phyloP scores from a whole-genome alignment of 1,140 invertebrate species.

The Idris sp. region DNA sequence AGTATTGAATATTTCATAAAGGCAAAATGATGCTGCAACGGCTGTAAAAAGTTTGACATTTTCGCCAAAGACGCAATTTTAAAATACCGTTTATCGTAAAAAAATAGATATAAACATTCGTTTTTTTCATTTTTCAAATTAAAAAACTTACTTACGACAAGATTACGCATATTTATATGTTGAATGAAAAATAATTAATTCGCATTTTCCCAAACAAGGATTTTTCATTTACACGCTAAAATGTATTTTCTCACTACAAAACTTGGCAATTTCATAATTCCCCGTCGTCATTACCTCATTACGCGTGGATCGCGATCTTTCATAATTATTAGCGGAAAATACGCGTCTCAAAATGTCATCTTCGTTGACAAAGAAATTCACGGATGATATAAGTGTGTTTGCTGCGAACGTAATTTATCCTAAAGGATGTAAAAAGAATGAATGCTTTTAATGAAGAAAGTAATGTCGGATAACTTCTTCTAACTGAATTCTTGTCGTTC shows the following conservation, averaged over 20 bases:
- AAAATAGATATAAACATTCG: too few species aligned
- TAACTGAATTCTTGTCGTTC: conserved; percentile 3
- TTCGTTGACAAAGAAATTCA: conserved; percentile 3
- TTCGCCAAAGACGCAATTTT: conserved; percentile 32
- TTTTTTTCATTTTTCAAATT: too few species aligned
- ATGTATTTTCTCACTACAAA: conserved; percentile 20
- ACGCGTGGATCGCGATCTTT: conserved; percentile 37
- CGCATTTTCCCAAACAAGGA: conserved; percentile 5
- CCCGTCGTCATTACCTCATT: conserved; percentile 13
- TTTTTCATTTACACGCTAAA: conserved; percentile 13
- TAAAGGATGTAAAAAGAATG: conserved; percentile 11
- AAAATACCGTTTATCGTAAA: conserved; percentile 39
- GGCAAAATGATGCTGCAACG: conserved; percentile 31
- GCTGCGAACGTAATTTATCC: conserved; percentile 26
- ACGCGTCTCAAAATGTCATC: conserved; percentile 30
- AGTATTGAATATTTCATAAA: conserved; percentile 56
- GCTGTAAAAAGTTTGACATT: conserved; percentile 48
- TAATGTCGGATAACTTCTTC: conserved; percentile 12
- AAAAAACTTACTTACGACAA: too few species aligned
- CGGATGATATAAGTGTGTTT: conserved; percentile 25
- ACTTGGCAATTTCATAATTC: conserved; percentile 9
- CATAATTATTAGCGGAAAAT: conserved; percentile 43
- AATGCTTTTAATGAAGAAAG: conserved; percentile 21
- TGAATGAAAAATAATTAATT: too few species aligned
- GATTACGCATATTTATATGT: too few species aligned